Conservation (phyloP, 2,113 vertebrate species). For the Emydocephalus ijimae region DNA sequence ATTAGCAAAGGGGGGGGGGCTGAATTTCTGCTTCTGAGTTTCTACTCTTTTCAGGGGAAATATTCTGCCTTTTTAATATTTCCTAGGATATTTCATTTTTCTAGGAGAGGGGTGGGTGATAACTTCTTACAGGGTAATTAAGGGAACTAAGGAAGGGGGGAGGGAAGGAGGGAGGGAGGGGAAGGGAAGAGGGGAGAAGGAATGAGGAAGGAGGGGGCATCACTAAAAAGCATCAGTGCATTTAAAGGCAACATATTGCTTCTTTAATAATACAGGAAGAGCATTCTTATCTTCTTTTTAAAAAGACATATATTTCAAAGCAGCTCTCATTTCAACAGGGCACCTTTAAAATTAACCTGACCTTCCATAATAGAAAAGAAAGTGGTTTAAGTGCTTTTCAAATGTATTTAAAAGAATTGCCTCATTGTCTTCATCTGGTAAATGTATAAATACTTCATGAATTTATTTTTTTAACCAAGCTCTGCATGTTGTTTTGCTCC, state of each 20-base stretch:
- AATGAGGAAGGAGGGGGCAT: not conserved
- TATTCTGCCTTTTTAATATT: too few species aligned
- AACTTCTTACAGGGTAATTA: not conserved
- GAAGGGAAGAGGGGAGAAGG: too few species aligned
- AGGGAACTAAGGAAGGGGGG: too few species aligned
- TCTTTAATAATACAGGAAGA: not conserved
- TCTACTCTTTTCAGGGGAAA: too few species aligned
- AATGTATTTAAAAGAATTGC: not conserved
- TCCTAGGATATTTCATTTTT: too few species aligned
- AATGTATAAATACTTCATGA: not conserved
- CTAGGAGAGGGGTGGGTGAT: too few species aligned
- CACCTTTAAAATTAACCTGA: not conserved
- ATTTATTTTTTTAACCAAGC: not conserved
- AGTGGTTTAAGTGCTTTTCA: not conserved
- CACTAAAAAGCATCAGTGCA: not conserved
- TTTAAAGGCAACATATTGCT: not conserved
- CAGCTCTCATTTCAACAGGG: not conserved
- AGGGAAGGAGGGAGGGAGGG: too few species aligned
- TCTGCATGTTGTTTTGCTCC: not conserved
- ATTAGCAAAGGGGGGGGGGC: too few species aligned
- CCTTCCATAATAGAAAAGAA: not conserved
- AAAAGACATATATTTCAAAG: not conserved
- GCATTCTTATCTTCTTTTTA: not conserved
- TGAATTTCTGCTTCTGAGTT: too few species aligned
- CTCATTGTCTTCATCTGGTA: not conserved